These are phyloP conservation scores for Scaptomyza pallida DNA, from an alignment of 1,140 invertebrate genomes.

Conservation along the genomic window DNA sequence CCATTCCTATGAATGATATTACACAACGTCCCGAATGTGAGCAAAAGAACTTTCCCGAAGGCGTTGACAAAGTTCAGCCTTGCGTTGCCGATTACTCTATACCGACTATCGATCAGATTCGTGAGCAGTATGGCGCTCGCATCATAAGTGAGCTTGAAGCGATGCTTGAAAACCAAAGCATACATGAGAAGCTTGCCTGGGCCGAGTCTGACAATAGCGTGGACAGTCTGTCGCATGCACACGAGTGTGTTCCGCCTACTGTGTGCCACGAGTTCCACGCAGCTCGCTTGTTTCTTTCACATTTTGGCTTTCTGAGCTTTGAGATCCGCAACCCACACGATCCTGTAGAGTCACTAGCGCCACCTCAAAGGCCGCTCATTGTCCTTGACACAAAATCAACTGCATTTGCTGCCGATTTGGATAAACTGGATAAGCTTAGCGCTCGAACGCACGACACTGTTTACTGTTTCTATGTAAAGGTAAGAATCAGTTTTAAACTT, in stretches of 20 bases:
- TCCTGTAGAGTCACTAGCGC: conserved; percentile 62
- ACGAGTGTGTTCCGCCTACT: conserved; percentile 92
- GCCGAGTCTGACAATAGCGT: conserved; percentile 80
- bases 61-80: conserved; percentile 90
- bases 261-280: conserved; percentile 96
- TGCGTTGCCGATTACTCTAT: conserved; percentile 91
- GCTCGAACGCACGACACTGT: conserved; percentile 95
- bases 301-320: conserved; percentile 95
- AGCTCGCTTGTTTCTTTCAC: conserved; percentile 95
- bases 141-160: conserved; percentile 86
- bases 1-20: conserved; percentile 90
- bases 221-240: conserved; percentile 82
- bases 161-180: conserved; percentile 84
- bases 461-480: conserved; percentile 96
- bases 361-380: conserved; percentile 87
- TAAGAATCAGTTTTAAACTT: conserved; percentile 86
- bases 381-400: conserved; percentile 90
- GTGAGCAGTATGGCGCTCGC: conserved; percentile 84
- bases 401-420: conserved; percentile 90
- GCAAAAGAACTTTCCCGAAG: conserved; percentile 92
- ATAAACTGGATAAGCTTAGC: conserved; percentile 91
- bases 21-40: conserved; percentile 87
- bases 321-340: conserved; percentile 87
- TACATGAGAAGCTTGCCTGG: conserved; percentile 83
- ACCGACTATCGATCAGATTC: conserved; percentile 88